A percentile compares a stretch with the other conserved stretches of the same genome.
Evolutionary conservation across 2,797 vertebrate genomes (phyloP).

Genomic region (Botia kubotai): DNA sequence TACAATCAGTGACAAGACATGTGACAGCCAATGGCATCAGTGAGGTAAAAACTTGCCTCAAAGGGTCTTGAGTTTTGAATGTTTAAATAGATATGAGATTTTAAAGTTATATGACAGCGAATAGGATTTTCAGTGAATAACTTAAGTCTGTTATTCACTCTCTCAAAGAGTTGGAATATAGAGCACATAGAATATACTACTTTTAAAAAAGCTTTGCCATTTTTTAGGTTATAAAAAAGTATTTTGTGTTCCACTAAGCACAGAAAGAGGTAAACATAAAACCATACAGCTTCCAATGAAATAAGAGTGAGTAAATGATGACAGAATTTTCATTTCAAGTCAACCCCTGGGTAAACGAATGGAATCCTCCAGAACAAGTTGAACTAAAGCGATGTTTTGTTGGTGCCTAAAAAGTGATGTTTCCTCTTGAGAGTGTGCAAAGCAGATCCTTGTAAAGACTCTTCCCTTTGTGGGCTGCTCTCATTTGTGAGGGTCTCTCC

Average conservation of each 20-base stretch:
- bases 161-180: background rate
- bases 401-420: background rate
- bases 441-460: background rate
- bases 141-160: background rate
- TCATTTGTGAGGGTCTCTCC: background rate
- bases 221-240: background rate
- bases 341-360: background rate
- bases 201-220: background rate
- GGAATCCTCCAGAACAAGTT: background rate
- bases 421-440: background rate
- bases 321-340: background rate
- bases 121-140: background rate
- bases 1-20: too few species aligned
- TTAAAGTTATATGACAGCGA: background rate
- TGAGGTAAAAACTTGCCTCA: too few species aligned
- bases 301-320: background rate
- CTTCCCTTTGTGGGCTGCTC: background rate
- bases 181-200: background rate
- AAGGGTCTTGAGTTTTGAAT: background rate
- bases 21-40: too few species aligned
- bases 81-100: background rate
- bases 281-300: background rate
- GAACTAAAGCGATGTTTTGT: conserved; percentile 6
- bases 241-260: background rate
- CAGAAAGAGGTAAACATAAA: background rate